Conservation (phyloP, 1,140 invertebrate species). For the Oppia nitens region DNA sequence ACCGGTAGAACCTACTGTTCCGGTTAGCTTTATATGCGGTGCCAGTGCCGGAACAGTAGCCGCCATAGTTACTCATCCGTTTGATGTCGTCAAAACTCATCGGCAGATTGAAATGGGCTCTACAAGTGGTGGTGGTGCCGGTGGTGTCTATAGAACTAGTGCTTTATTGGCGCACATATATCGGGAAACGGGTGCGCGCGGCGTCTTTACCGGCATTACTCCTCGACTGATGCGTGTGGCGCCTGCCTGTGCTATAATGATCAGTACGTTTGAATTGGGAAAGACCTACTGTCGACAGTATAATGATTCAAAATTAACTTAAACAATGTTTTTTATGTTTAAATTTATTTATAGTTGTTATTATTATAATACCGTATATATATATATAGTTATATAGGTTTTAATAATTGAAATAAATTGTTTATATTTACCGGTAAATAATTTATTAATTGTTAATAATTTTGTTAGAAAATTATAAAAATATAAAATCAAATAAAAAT, state of each 20-base stretch:
- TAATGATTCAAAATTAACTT: slow-evolving; percentile 13
- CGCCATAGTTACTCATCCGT: slow-evolving; percentile 74
- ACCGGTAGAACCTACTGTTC: slow-evolving; percentile 47
- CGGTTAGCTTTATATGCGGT: slow-evolving; percentile 65
- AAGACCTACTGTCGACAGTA: slow-evolving; percentile 54
- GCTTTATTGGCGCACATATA: slow-evolving; percentile 29
- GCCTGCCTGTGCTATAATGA: slow-evolving; percentile 96
- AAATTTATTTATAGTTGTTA: too few relatives aligned
- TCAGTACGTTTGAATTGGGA: slow-evolving; percentile 81
- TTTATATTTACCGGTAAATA: too few relatives aligned
- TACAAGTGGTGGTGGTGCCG: slow-evolving; percentile 44
- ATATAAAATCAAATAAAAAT: too few relatives aligned
- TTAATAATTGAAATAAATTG: too few relatives aligned
- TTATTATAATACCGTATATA: too few relatives aligned
- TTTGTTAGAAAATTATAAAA: too few relatives aligned
- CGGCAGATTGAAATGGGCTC: slow-evolving; percentile 91
- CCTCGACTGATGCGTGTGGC: slow-evolving; percentile 81
- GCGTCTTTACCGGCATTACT: slow-evolving; percentile 59
- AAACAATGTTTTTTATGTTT: too few relatives aligned
- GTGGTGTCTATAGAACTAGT: slow-evolving; percentile 1
- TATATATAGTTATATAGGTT: too few relatives aligned
- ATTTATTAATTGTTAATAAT: too few relatives aligned
- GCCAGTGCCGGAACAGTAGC: slow-evolving; percentile 69
- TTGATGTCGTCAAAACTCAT: slow-evolving; percentile 96
- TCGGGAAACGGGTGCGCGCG: slow-evolving; percentile 43